phyloP scores from a whole-genome alignment of 2,888 invertebrate species.

The Athetis lepigone region DNA sequence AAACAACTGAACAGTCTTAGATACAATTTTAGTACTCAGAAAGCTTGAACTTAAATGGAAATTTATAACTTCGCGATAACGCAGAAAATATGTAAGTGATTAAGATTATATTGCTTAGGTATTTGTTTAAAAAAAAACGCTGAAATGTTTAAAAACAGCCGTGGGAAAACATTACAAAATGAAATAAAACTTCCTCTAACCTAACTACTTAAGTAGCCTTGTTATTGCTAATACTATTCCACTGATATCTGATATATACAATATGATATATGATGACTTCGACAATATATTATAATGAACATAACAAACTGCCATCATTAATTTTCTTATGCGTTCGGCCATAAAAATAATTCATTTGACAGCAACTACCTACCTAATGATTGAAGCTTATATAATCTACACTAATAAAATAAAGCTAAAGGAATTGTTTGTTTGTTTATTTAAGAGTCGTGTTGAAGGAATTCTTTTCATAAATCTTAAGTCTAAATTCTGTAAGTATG shows the following conservation, averaged over 20 bases:
- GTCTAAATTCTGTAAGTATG: no score
- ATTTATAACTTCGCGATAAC: no score
- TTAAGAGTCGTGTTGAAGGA: no score
- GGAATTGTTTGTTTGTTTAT: no score
- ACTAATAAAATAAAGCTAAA: no score
- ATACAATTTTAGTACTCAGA: background rate
- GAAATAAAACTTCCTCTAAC: background rate
- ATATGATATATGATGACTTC: background rate
- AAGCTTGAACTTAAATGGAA: no score
- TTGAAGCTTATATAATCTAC: conserved; percentile 6
- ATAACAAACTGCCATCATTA: conserved; percentile 7
- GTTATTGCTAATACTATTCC: background rate
- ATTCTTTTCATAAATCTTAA: no score
- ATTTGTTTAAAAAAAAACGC: no score
- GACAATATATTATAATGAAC: background rate
- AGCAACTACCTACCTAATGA: conserved; percentile 9
- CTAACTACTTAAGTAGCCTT: background rate
- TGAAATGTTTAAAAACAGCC: background rate
- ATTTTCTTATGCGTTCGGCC: conserved; percentile 6
- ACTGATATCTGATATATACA: conserved; percentile 3
- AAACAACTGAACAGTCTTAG: no score
- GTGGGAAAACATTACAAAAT: conserved; percentile 3
- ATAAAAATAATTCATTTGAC: conserved; percentile 25
- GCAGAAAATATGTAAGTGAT: no score
- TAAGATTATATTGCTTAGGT: no score